Conservation (phyloP, 2,797 vertebrate species). For the Pyrocephalus nanus region DNA sequence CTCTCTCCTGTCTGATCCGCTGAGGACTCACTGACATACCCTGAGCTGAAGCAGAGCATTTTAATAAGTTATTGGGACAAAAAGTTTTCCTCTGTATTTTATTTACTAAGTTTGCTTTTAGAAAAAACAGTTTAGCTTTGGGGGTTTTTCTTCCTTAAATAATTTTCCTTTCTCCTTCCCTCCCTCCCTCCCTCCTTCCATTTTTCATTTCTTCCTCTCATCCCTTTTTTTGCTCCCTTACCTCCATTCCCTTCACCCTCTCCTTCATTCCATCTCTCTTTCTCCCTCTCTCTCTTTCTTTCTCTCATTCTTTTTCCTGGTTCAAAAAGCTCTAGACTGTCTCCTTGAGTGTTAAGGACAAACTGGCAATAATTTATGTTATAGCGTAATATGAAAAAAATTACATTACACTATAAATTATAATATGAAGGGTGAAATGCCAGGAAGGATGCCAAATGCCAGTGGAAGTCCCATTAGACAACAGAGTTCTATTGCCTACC, state of each 20-base stretch:
- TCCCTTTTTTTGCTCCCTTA: background rate
- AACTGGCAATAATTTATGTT: slow-evolving; percentile 80
- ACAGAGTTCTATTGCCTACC: slow-evolving; percentile 64
- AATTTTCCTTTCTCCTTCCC: background rate
- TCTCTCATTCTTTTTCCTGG: slow-evolving; percentile 17
- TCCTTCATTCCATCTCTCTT: background rate
- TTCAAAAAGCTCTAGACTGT: slow-evolving; percentile 56
- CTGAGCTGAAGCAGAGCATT: background rate
- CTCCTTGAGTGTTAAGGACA: slow-evolving; percentile 79
- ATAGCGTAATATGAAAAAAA: slow-evolving; percentile 71
- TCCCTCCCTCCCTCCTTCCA: background rate
- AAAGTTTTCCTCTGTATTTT: background rate
- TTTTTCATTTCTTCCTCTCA: background rate
- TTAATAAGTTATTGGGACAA: background rate
- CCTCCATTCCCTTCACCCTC: background rate
- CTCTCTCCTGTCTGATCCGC: background rate
- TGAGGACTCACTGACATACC: background rate
- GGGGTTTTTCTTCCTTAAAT: background rate
- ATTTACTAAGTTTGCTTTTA: background rate
- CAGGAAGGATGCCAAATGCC: slow-evolving; percentile 70
- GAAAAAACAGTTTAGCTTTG: background rate
- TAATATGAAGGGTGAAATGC: slow-evolving; percentile 74
- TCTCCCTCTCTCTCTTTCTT: background rate
- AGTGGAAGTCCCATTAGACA: slow-evolving; percentile 76
- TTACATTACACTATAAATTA: slow-evolving; percentile 79